phyloP scores from a whole-genome alignment of 2,113 vertebrate genomes.

The Microtus pennsylvanicus region DNA sequence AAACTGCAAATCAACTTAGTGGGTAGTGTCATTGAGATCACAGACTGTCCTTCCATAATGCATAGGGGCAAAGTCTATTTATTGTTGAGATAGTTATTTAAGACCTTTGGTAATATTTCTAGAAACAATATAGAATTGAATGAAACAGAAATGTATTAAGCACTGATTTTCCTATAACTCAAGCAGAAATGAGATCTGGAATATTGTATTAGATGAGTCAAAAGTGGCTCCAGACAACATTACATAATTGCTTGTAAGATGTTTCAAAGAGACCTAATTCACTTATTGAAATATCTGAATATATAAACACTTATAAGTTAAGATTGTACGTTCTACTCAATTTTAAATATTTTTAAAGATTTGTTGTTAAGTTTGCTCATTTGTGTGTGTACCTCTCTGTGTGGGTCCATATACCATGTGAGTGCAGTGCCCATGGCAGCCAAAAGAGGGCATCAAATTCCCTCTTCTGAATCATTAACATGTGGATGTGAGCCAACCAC shows the following conservation, averaged over 20 bases:
- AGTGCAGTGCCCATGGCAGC: no score
- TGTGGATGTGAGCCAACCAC: background rate
- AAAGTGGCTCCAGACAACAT: background rate
- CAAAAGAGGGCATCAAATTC: background rate
- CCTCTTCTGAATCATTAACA: background rate
- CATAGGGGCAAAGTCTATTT: background rate
- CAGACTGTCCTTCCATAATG: background rate
- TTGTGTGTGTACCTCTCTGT: background rate
- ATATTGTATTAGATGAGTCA: background rate
- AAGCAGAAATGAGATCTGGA: background rate
- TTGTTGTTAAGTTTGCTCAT: background rate
- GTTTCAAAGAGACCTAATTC: background rate
- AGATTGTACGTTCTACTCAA: background rate
- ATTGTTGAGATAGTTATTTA: background rate
- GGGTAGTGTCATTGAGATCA: background rate
- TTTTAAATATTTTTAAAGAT: background rate
- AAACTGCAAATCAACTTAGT: background rate
- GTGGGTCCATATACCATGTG: no score
- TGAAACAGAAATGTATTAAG: background rate
- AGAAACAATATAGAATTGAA: background rate
- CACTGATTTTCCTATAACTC: background rate
- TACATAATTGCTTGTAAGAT: background rate
- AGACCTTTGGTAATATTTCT: background rate
- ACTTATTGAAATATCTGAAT: background rate
- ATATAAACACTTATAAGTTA: background rate